Conservation (phyloP, 2,888 invertebrate genomes). For the Automeris io region DNA sequence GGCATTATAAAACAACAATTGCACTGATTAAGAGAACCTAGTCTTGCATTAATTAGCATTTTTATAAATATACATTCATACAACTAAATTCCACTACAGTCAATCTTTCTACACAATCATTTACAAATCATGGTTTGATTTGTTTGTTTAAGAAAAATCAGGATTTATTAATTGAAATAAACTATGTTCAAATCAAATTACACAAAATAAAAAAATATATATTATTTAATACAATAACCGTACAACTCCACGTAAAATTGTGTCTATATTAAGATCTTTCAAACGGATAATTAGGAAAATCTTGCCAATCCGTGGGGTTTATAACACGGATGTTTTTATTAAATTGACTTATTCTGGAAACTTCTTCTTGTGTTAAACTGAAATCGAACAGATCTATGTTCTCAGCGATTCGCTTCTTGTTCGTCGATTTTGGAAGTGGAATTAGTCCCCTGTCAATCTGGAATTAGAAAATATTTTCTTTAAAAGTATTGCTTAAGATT, state of each 20-base stretch:
- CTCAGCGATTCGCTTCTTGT: conserved; percentile 70
- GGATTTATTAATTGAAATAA: no score
- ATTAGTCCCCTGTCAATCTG: conserved; percentile 76
- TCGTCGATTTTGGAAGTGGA: conserved; percentile 80
- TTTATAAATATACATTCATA: no score
- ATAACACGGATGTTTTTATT: conserved; percentile 58
- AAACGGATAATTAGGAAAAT: conserved; percentile 46
- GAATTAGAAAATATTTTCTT: conserved; percentile 13
- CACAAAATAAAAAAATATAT: no score
- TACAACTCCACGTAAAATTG: not conserved
- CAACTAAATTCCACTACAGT: no score
- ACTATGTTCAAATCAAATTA: no score
- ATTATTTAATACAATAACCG: not conserved
- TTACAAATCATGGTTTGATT: no score
- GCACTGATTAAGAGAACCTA: no score
- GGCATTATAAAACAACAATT: no score
- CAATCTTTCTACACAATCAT: no score
- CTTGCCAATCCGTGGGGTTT: conserved; percentile 28
- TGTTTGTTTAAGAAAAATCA: no score
- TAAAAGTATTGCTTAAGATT: no score
- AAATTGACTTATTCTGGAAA: conserved; percentile 66
- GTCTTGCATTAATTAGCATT: no score
- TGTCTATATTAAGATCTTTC: conserved; percentile 13
- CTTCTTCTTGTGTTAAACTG: conserved; percentile 69
- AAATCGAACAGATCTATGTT: conserved; percentile 81